Evolutionary conservation across 2,113 vertebrate genomes (phyloP).

Genomic region (Trinectes maculatus): DNA sequence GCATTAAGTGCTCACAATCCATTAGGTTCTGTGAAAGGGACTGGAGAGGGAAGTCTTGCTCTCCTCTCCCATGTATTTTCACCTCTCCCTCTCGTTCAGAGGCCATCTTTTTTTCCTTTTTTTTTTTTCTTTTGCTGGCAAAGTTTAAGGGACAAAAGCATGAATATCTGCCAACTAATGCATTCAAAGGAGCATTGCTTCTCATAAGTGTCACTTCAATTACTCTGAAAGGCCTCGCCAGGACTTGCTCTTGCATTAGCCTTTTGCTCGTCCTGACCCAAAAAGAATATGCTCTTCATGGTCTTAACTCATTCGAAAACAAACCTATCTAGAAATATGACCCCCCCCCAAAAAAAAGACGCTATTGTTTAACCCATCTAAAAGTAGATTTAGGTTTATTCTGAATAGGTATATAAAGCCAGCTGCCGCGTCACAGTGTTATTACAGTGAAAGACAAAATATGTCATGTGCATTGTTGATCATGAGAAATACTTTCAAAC

Average conservation of each 20-base stretch:
- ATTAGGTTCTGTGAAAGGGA: slow-evolving; percentile 98
- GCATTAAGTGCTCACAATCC: slow-evolving; percentile 99
- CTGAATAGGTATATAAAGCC: slow-evolving; percentile 12
- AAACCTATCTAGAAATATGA: too few relatives aligned
- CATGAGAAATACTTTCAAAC: slow-evolving; percentile 34
- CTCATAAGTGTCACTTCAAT: slow-evolving; percentile 97
- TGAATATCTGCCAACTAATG: slow-evolving; percentile 96
- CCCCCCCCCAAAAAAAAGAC: too few relatives aligned
- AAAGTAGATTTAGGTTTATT: slow-evolving; percentile 22
- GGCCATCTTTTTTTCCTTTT: slow-evolving; percentile 88
- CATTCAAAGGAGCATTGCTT: slow-evolving; percentile 96
- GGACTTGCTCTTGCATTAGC: slow-evolving; percentile 93
- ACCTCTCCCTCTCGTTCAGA: slow-evolving; percentile 97
- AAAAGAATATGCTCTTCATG: slow-evolving; percentile 62
- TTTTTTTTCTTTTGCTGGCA: slow-evolving; percentile 84
- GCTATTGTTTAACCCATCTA: slow-evolving; percentile 10
- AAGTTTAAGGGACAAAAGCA: slow-evolving; percentile 95
- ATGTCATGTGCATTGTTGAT: slow-evolving; percentile 43
- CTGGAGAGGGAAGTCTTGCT: slow-evolving; percentile 89
- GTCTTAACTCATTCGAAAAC: slow-evolving; percentile 38
- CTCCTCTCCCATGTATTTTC: slow-evolving; percentile 89
- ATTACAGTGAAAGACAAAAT: slow-evolving; percentile 11
- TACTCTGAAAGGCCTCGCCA: slow-evolving; percentile 92
- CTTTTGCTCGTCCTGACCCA: slow-evolving; percentile 78
- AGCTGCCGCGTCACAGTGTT: slow-evolving; percentile 20